phyloP scores from a whole-genome alignment of 2,113 vertebrate genomes.

The Ia io region DNA sequence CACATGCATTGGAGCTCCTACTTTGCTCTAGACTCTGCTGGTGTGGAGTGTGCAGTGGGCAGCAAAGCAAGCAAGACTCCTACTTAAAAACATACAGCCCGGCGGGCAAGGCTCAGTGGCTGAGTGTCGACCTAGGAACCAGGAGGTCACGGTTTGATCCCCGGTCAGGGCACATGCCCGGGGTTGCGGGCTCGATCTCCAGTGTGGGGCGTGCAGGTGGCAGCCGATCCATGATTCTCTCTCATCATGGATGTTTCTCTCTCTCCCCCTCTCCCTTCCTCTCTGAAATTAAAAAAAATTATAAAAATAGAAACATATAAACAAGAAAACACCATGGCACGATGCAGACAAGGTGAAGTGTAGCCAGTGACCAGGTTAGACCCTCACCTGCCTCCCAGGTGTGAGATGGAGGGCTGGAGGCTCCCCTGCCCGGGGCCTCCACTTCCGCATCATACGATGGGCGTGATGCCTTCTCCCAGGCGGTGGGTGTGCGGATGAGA shows the following conservation, averaged over 20 bases:
- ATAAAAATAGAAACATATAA: not conserved
- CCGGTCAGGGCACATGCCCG: too few relatives aligned
- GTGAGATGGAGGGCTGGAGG: not conserved
- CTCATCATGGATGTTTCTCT: too few relatives aligned
- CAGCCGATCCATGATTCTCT: too few relatives aligned
- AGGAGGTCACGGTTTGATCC: too few relatives aligned
- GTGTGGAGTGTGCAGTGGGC: not conserved
- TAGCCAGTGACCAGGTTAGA: not conserved
- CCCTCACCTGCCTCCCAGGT: not conserved
- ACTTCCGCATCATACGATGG: fast-evolving
- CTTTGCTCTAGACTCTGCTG: not conserved
- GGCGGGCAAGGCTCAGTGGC: too few relatives aligned
- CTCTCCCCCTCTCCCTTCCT: too few relatives aligned
- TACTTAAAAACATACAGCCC: not conserved
- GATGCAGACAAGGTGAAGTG: not conserved
- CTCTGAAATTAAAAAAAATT: too few relatives aligned
- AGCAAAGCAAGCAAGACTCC: not conserved
- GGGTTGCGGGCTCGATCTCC: too few relatives aligned
- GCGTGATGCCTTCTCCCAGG: not conserved
- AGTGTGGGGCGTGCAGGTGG: too few relatives aligned
- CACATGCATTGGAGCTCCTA: fast-evolving
- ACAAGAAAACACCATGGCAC: not conserved
- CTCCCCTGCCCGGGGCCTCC: not conserved
- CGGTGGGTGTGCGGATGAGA: not conserved
- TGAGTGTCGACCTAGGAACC: too few relatives aligned